phyloP scores from a whole-genome alignment of 1,140 invertebrate species.

The Atta colombica region DNA sequence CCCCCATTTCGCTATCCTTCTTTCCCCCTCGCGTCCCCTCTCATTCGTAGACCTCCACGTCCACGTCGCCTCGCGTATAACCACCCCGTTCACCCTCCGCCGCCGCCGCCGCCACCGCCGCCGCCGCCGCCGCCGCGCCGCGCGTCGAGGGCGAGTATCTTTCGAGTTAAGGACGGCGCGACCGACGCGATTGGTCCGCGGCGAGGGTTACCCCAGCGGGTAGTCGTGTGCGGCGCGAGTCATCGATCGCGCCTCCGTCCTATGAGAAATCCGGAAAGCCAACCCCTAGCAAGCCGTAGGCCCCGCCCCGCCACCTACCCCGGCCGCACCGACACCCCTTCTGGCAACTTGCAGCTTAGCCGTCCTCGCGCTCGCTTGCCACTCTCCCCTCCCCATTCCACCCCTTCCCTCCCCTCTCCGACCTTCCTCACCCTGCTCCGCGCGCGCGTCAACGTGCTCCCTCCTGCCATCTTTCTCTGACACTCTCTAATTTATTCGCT shows the following conservation, averaged over 20 bases:
- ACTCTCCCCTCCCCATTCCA: background rate
- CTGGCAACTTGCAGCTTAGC: slow-evolving; percentile 73
- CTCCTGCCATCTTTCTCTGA: slow-evolving; percentile 58
- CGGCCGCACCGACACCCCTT: slow-evolving; percentile 75
- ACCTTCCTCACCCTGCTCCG: slow-evolving; percentile 40
- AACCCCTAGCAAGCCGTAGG: too few relatives aligned
- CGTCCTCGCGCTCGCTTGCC: slow-evolving; percentile 48
- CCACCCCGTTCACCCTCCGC: slow-evolving; percentile 49
- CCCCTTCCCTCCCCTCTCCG: background rate
- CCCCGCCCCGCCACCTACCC: slow-evolving; percentile 25
- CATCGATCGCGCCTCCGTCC: too few relatives aligned
- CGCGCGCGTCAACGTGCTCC: slow-evolving; percentile 20
- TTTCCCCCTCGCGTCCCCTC: slow-evolving; percentile 36
- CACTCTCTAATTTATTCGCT: slow-evolving; percentile 64
- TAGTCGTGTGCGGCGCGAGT: too few relatives aligned
- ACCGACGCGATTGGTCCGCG: slow-evolving; percentile 77
- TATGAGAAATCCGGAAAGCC: too few relatives aligned
- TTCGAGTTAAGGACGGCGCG: slow-evolving; percentile 80
- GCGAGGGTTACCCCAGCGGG: too few relatives aligned
- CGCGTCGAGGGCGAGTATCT: slow-evolving; percentile 77
- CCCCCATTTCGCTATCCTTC: slow-evolving; percentile 42
- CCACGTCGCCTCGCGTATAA: slow-evolving; percentile 56
- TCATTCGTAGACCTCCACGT: slow-evolving; percentile 33
- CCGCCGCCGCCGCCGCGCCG: slow-evolving; percentile 47
- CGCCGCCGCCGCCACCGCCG: slow-evolving; percentile 4